Base-by-base conservation (phyloP, 92 coral and sea anemone genomes). In the Phymanthus crucifer region DNA sequence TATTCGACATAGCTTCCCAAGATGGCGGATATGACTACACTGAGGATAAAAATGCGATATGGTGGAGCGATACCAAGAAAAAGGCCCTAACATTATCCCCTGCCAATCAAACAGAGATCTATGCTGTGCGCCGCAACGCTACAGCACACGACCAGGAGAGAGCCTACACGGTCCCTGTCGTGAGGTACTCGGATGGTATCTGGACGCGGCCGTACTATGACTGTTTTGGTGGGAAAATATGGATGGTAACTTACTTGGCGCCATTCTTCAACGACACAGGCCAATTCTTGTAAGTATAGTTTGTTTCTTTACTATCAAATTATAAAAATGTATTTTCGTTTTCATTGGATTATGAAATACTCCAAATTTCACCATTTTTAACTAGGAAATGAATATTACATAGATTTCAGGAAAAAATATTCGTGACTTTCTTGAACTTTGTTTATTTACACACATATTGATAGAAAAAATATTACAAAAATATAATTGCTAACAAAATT, bases 151-250 rank as follows among this genome's bases (percentile, higher is more conserved):
- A 85, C 12, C 65, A 34, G 50, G 64, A 40, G 40, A 57, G 76
- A 18, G 40, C 50, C 18, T 78, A 67, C 66, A 79, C 86, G n/a
- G 73, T 84, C 7, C 87, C 91, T 3, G 80, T 89, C 33, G 88
- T 86, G 32, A 71, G 86, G 4, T 78, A 79, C 40, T 65, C 86
- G 9, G 77, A 92, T 26, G 98, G 98, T 16, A 56, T 84, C 13
- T 92, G 98, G 97, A 94, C 97, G 10, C 93, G 87, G 0, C 97
- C 97, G 8, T 94, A 92, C 78, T 94, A 84, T 76, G 94, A 92
- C 79, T 94, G 98, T 68, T 90, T 93, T 58, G 98, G 93, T 16
- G 94, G 97, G 16, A 87, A 84, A 32, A 83, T 87, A 3, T 94
- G 98, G 97, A 87, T 92, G 94, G 84, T 94, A 7, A 92, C 98